A percentile compares a stretch with the other conserved stretches of the same genome.
Conservation (phyloP, 2,113 vertebrate species). For the Propithecus coquereli region DNA sequence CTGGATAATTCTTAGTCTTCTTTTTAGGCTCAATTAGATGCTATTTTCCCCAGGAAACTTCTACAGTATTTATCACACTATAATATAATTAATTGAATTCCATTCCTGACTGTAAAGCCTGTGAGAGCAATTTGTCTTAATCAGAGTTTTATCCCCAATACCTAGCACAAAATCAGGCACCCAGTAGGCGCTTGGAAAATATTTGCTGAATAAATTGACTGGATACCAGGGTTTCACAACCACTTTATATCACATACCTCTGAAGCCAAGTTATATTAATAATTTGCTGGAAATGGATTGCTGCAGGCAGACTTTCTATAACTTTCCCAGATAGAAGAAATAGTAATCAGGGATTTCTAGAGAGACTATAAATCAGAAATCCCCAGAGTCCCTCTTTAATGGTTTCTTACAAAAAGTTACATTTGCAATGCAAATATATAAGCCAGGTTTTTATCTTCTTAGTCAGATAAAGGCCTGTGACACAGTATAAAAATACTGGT, state of each 20-base stretch:
- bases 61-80: not conserved
- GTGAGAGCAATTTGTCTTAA: not conserved
- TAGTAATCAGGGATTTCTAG: not conserved
- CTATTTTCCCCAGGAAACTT: not conserved
- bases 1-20: not conserved
- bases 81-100: not conserved
- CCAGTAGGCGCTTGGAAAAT: not conserved
- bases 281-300: not conserved
- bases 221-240: not conserved
- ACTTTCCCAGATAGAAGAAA: not conserved
- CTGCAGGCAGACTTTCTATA: not conserved
- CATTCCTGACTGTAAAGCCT: not conserved
- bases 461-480: not conserved
- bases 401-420: not conserved
- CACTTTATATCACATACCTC: not conserved
- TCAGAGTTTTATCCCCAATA: not conserved
- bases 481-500: not conserved
- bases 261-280: not conserved
- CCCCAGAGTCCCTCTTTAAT: not conserved
- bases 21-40: not conserved
- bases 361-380: not conserved
- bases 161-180: conserved; percentile 3
- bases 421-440: conserved; percentile 9
- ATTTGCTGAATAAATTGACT: not conserved
- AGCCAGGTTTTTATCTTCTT: not conserved